Base-by-base conservation (phyloP, 1,140 invertebrate genomes). In the Sogatella furcifera region DNA sequence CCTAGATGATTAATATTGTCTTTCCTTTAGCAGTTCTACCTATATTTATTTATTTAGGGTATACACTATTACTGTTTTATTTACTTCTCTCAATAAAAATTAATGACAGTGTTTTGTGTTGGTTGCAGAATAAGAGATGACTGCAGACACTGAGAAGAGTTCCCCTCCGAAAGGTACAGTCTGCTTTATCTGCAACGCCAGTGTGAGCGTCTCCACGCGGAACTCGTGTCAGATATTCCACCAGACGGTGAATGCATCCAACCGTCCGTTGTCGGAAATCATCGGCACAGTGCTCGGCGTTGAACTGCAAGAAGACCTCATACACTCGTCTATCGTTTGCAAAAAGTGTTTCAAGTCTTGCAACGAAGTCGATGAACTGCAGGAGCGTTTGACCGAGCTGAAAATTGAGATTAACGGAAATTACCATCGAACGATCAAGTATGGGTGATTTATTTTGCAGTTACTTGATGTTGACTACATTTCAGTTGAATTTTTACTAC, bases 281-380 rank as follows among this genome's bases (percentile, higher is more conserved):
- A 74, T 85, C 65, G 73, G 71, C 53, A 66, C 71, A 42, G 67
- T 82, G n/a, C 67, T 83, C 41, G 73, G 77, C 34, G 72, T 69
- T 52, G 70, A 77, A 57, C 65, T 83, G 5, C 74, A 68, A 34
- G 70, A 77, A 64, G 70, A 78, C 6, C 69, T 70, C 60, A 73
- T 74, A 2, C 80, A 81, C 67, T 79, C 78, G 19, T 68, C 71
- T 53, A 69, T 82, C 21, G 69, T 84, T 17, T 85, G 83, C 69
- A 83, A 81, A 70, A 84, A 83, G 65, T 85, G 83, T 67, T 83
- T 73, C 64, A 80, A 80, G 70, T 67, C 81, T 28, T 74, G 82
- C 54, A 77, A 78, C 63, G 81, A 85, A 74, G 73, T 79, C 38
- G 81, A 83, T 65, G 80, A 82, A 64, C 65, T 84, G 46, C 75